Conservation (phyloP, 2,113 vertebrate species). For the Calidris pygmaea region DNA sequence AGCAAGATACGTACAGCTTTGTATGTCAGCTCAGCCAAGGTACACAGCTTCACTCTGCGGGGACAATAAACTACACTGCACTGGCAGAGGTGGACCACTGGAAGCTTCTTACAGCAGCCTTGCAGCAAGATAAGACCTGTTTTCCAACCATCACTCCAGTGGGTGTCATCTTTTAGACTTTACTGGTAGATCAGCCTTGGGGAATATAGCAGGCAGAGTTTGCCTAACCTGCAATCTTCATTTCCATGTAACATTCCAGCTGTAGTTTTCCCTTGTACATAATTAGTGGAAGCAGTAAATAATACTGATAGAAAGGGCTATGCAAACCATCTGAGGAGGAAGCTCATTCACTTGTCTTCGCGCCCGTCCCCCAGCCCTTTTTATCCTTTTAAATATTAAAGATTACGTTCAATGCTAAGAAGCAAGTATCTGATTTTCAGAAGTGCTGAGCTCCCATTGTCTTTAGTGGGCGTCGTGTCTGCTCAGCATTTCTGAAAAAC, state of each 20-base stretch:
- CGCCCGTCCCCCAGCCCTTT: not conserved
- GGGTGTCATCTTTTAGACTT: not conserved
- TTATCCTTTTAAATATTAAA: conserved; percentile 42
- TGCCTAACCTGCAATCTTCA: not conserved
- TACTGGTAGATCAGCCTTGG: not conserved
- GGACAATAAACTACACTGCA: not conserved
- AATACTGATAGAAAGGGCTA: not conserved
- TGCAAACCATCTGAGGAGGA: conserved; percentile 25
- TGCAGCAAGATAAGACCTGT: not conserved
- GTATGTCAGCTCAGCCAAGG: not conserved
- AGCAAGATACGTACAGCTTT: not conserved
- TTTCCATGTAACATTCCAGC: not conserved
- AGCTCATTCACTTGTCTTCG: conserved; percentile 12
- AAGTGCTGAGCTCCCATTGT: conserved; percentile 47
- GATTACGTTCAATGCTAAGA: not conserved
- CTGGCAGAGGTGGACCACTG: not conserved
- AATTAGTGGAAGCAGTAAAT: not conserved
- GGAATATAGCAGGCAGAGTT: not conserved
- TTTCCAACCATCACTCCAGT: not conserved
- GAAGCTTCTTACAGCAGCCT: not conserved
- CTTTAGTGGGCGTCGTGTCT: not conserved
- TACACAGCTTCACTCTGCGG: not conserved
- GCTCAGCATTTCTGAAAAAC: conserved; percentile 53
- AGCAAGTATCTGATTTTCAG: not conserved
- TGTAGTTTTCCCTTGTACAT: not conserved